Evolutionary conservation across 2,113 vertebrate species (phyloP).

Genomic region (Dryoscopus gambensis): DNA sequence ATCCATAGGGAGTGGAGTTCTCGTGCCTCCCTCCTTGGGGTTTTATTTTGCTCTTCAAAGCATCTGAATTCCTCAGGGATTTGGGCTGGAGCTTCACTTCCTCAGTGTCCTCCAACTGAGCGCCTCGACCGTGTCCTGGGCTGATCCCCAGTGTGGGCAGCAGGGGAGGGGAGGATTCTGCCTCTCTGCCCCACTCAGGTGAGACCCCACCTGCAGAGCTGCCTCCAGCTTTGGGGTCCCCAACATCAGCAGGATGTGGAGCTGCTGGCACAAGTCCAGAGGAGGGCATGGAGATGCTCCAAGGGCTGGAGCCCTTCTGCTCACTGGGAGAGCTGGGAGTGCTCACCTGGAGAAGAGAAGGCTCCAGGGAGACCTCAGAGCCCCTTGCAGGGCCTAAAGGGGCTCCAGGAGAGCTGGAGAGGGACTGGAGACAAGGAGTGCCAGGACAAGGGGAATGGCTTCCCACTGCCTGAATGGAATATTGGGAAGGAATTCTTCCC

Average conservation of each 20-base stretch:
- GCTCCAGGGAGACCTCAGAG: background rate
- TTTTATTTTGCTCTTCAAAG: background rate
- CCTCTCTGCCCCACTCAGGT: background rate
- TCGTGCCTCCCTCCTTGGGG: background rate
- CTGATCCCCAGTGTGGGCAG: background rate
- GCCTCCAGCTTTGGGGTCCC: background rate
- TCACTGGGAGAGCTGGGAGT: background rate
- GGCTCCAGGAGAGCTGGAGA: background rate
- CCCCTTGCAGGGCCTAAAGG: rapidly evolving
- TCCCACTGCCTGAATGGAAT: background rate
- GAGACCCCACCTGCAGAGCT: background rate
- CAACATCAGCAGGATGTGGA: rapidly evolving
- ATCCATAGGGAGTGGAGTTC: background rate
- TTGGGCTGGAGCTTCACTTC: background rate
- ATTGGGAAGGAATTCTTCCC: background rate
- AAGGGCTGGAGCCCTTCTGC: background rate
- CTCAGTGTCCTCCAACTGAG: background rate
- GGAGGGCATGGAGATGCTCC: rapidly evolving
- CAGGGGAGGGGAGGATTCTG: background rate
- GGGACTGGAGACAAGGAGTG: rapidly evolving
- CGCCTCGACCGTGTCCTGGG: background rate
- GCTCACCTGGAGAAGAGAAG: background rate
- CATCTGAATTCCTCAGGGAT: rapidly evolving
- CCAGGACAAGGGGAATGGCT: background rate
- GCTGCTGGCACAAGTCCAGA: background rate